These are phyloP conservation scores for Carettochelys insculpta DNA, from an alignment of 2,113 vertebrate genomes.

Conservation along the genomic window DNA sequence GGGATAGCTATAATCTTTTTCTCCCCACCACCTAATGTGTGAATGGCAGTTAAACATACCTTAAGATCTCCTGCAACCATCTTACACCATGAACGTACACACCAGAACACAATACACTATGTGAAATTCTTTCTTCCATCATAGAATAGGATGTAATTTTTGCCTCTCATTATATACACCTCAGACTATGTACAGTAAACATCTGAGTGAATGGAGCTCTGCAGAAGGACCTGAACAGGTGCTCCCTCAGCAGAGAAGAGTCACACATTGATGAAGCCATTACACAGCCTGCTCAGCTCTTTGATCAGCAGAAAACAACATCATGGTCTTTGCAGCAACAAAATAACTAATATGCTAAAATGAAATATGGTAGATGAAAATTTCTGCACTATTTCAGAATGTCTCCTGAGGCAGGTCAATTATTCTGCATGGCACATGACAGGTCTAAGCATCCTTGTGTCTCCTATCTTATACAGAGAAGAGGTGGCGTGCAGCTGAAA, in stretches of 20 bases:
- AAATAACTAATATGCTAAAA: background rate
- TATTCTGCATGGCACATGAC: background rate
- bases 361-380: fast-evolving
- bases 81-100: too few relatives aligned
- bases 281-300: background rate
- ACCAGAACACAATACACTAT: too few relatives aligned
- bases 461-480: background rate
- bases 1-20: too few relatives aligned
- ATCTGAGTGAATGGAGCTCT: background rate
- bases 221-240: fast-evolving
- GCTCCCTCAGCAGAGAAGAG: background rate
- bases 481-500: background rate
- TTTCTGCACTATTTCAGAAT: background rate
- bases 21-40: too few relatives aligned
- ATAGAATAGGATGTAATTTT: background rate
- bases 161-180: too few relatives aligned
- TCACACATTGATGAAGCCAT: background rate
- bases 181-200: too few relatives aligned
- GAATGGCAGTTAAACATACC: too few relatives aligned
- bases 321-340: background rate
- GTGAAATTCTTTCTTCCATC: too few relatives aligned
- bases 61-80: too few relatives aligned
- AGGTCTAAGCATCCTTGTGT: background rate
- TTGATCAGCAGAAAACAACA: background rate
- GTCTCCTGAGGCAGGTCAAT: background rate